Evolutionary conservation across 2,888 invertebrate species (phyloP), one percentile per base, ranked within the genome.

Genomic region (Torymus texanus): DNA sequence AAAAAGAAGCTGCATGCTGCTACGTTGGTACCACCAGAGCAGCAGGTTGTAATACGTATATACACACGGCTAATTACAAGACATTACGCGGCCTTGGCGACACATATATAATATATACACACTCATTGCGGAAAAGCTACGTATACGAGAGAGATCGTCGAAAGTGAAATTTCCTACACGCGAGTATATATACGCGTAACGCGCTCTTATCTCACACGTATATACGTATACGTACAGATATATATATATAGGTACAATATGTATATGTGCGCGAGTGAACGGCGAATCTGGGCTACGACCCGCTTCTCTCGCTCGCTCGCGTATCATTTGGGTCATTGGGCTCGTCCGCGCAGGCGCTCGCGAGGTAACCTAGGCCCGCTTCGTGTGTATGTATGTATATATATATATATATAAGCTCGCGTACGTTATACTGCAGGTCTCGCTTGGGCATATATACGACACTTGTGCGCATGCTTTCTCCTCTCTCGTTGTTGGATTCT

Each of bases 271-370:
- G 18, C 51, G 10, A 11, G 4, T 41, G 58, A 70, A 29, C 53
- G 8, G 41, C n/a, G 85, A 85, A 87, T 87, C 87, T 87, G 84
- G 86, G 87, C 84, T 86, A 82, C 83, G 87, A 87, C 87, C 86
- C 82, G 85, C 84, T 87, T 86, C 18, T 51, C 70, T 12, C 59
- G 53, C 55, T 83, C 10, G 41, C 41, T 82, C 83, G 76, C 41
- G 66, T 85, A 86, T 86, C 87, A 88, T 87, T 88, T 85, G 82
- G 87, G 87, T 88, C 88, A 86, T 85, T 86, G 83, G 79, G 74
- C 63, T 80, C 80, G 76, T 59, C 59, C 59, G 63, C 29, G 73
- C 80, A 75, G 78, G 75, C 78, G 72, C 82, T 50, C 14, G 14
- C 63, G 51, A 66, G 29, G 1, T 14, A 75, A 80, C 72, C 72